phyloP scores from a whole-genome alignment of 2,113 vertebrate genomes.

The Prunella fulvescens region DNA sequence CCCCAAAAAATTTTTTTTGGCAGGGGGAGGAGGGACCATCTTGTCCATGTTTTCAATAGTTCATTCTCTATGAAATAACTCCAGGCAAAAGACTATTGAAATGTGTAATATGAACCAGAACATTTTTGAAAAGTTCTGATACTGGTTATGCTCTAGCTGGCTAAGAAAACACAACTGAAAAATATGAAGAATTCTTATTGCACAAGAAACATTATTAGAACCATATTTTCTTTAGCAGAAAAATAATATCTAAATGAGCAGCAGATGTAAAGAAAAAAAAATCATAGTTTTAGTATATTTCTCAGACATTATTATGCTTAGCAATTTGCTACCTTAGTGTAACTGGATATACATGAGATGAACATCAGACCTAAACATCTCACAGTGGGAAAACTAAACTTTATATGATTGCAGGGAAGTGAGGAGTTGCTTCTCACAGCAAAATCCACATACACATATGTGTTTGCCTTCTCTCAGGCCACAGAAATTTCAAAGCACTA shows the following conservation, averaged over 20 bases:
- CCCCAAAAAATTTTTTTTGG: too few relatives aligned
- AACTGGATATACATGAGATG: neutral
- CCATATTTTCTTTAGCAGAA: neutral
- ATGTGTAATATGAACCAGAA: constrained; percentile 28
- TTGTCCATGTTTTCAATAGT: neutral
- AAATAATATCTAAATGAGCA: neutral
- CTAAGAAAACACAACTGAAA: constrained; percentile 9
- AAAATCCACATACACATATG: neutral
- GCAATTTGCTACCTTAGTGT: neutral
- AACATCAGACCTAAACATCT: neutral
- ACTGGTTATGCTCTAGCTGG: neutral
- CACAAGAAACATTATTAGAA: constrained; percentile 33
- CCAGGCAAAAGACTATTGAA: constrained; percentile 8
- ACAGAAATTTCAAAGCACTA: neutral
- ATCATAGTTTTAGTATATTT: neutral
- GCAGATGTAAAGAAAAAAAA: neutral
- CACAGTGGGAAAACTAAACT: neutral
- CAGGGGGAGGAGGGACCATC: neutral
- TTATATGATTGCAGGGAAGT: neutral
- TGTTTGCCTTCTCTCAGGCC: neutral
- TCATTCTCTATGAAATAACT: constrained; percentile 12
- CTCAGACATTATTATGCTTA: neutral
- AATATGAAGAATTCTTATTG: neutral
- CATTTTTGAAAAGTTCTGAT: neutral
- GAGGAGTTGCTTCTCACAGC: neutral